phyloP scores from a whole-genome alignment of 2,113 vertebrate species.

The Coregonus clupeaformis region DNA sequence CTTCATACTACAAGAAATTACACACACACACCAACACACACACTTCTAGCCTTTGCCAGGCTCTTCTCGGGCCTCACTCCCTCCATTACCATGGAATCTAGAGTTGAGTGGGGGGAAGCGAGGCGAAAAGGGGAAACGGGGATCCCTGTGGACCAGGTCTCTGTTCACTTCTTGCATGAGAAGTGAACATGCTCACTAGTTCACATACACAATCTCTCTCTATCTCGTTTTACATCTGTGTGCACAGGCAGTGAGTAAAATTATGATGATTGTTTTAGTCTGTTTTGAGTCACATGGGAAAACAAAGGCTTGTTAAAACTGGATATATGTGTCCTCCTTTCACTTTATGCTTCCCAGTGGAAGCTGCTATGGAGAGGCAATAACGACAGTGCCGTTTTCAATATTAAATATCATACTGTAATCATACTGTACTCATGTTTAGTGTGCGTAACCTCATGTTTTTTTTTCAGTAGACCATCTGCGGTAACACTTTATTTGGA shows the following conservation, averaged over 20 bases:
- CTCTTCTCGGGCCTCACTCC: conserved; percentile 41
- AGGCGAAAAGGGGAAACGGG: conserved; percentile 47
- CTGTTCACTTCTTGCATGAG: conserved; percentile 61
- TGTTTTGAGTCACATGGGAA: conserved; percentile 60
- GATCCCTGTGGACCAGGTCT: conserved; percentile 70
- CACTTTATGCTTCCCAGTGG: neutral
- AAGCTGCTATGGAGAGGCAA: neutral
- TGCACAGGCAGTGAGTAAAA: conserved; percentile 31
- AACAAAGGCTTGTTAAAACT: conserved; percentile 14
- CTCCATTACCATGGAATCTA: conserved; percentile 49
- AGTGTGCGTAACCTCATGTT: too few relatives aligned
- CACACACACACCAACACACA: too few relatives aligned
- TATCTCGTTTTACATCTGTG: conserved; percentile 41
- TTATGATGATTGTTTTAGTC: conserved; percentile 36
- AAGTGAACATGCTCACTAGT: conserved; percentile 61
- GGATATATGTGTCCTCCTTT: neutral
- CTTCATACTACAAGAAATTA: conserved; percentile 69
- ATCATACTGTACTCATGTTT: too few relatives aligned
- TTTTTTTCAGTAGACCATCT: too few relatives aligned
- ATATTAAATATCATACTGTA: too few relatives aligned
- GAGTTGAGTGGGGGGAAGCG: conserved; percentile 22
- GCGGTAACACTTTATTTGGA: too few relatives aligned
- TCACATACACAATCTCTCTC: conserved; percentile 58
- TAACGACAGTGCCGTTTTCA: too few relatives aligned
- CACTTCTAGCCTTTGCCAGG: conserved; percentile 44